Evolutionary conservation across 2,888 invertebrate genomes (phyloP), one percentile per base, ranked within the genome.

Genomic region (Sthenelais limicola): DNA sequence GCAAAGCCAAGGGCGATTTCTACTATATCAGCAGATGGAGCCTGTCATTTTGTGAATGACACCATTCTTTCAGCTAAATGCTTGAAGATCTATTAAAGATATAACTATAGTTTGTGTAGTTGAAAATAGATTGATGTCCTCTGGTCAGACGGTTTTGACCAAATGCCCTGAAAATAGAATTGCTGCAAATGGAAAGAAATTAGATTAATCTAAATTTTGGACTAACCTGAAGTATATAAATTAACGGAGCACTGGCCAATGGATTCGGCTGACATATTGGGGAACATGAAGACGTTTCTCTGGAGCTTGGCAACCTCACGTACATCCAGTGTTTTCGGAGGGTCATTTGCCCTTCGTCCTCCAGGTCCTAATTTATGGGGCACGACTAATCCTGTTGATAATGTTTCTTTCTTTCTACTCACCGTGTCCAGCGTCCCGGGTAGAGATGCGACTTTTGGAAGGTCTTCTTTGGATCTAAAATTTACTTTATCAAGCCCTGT

Each of bases 191-290:
- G 43, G 12, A 43, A 12, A 43, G 9, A 12, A 12, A 43, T 48
- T 48, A 48, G 9, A 4, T 7, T 48, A 24, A 48, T 21, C 3
- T 48, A 24, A n/a, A 21, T 24, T 48, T 7, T 21, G 4, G 30
- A 43, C 66, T 67, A 3, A 62, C 58, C 71, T 32, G 71, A 56
- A 3, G 43, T 62, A 35, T 47, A 58, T 33, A 80, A 79, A 71
- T 84, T 83, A 12, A 84, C 79, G 0, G 84, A 84, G 66, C 84
- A 85, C 51, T 84, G 82, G 21, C 84, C 85, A 21, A 85, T 83
- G 9, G 82, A 83, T 68, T 84, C 84, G 3, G 82, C 82, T 9
- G 79, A 75, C 49, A 79, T 75, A 70, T 82, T 82, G 7, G 81
- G 80, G 3, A 79, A 76, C 68, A 81, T 81, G 35, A 81, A 72